Base-by-base conservation (phyloP, 2,113 vertebrate species). In the Platichthys stellatus region DNA sequence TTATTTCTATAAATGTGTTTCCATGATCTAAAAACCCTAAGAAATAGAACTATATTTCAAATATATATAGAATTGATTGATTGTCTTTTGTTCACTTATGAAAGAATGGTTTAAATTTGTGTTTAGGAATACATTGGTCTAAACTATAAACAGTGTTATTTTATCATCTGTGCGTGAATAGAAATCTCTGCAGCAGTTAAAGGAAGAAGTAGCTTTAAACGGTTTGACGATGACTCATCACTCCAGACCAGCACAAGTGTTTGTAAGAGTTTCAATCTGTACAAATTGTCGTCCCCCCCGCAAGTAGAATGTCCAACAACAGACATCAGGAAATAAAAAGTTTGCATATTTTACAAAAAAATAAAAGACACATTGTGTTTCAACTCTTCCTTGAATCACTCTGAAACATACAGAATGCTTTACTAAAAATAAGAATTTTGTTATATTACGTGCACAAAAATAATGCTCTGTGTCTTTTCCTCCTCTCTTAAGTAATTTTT, bases 171-270 rank as follows among this genome's bases (percentile, higher is more conserved):
- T 79, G 81, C 71, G 20, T 84, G 74, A 86, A 78, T 80, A 87
- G 66, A 82, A 84, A 72, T 84, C 54, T 80, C 65, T 87, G 86
- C 90, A 83, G 83, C 74, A 84, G 87, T 88, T 86, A 77, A 69
- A 89, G 70, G 28, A 90, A 91, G 92, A 92, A 94, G 91, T 94
- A 92, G 90, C 91, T 94, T 93, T 93, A 95, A 94, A 93, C 87
- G 89, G 90, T 94, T 47, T 80, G 82, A 69, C 68, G 74, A 85
- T 74, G 76, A 78, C 79, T 77, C 72, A 15, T 88, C 88, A 85
- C 88, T 80, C 71, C 86, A 82, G 80, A 91, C 60, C 87, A 93
- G 88, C 82, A 81, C 7, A 49, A 49, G 66, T 77, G 63, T 86
- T 85, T 80, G 49, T 79, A 54, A 59, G 40, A 40, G 40, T 65